Percentiles rank a stretch among this genome's conserved stretches.
Conservation (phyloP, 2,888 invertebrate species). For the Tetropium fuscum region DNA sequence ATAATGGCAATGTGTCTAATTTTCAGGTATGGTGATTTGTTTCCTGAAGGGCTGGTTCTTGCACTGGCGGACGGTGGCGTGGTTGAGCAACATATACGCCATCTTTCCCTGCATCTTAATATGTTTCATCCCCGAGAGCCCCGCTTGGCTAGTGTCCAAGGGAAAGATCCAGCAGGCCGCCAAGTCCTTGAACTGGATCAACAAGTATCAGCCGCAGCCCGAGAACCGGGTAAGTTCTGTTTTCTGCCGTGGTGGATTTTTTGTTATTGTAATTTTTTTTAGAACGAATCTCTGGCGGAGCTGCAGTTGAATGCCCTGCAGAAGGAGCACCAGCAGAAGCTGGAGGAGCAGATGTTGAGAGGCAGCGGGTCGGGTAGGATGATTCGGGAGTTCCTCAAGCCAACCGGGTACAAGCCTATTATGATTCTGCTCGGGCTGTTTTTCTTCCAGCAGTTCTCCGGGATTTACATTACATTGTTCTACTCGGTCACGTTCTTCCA, state of each 20-base stretch:
- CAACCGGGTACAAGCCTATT: slow-evolving; percentile 72
- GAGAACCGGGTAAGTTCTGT: slow-evolving; percentile 60
- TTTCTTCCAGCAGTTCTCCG: slow-evolving; percentile 72
- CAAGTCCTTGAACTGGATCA: slow-evolving; percentile 67
- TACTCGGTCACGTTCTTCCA: slow-evolving; percentile 72
- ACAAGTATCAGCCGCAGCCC: slow-evolving; percentile 65
- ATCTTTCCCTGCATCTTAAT: slow-evolving; percentile 67
- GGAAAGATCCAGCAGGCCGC: slow-evolving; percentile 70
- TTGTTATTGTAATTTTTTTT: slow-evolving; percentile 32
- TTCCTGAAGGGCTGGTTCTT: slow-evolving; percentile 70
- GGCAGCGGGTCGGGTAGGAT: slow-evolving; percentile 59
- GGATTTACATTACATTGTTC: slow-evolving; percentile 73
- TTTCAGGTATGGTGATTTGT: slow-evolving; percentile 69
- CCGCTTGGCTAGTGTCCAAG: slow-evolving; percentile 71
- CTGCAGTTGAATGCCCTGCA: slow-evolving; percentile 68
- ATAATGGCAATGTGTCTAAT: no score
- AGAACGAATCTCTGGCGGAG: slow-evolving; percentile 67
- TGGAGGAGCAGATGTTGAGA: slow-evolving; percentile 60
- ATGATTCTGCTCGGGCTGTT: slow-evolving; percentile 69
- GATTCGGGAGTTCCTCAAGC: slow-evolving; percentile 66
- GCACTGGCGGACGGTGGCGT: slow-evolving; percentile 70
- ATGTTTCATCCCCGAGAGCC: slow-evolving; percentile 71
- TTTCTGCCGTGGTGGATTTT: not conserved
- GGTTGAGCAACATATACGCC: slow-evolving; percentile 69
- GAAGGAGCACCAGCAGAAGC: slow-evolving; percentile 68